These are phyloP conservation scores for Bedellia somnulentella DNA, from an alignment of 2,888 invertebrate genomes.

Conservation along the genomic window DNA sequence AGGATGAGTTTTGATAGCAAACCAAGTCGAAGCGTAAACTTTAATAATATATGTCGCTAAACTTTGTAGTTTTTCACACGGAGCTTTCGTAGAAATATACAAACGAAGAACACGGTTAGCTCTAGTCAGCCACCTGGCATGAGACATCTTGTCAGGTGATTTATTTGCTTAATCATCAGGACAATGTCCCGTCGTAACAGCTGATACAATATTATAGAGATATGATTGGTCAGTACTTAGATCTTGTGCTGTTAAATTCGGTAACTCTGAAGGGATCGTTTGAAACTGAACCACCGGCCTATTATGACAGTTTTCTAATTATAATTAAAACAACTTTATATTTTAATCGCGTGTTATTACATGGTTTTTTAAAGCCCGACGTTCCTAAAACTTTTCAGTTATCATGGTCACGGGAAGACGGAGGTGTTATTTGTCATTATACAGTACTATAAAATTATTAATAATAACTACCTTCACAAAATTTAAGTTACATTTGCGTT, in stretches of 20 bases:
- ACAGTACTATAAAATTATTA: too few relatives aligned
- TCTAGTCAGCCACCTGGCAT: conserved; percentile 9
- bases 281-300: conserved; percentile 2
- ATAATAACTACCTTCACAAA: too few relatives aligned
- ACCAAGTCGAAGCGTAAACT: conserved; percentile 9
- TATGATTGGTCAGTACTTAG: conserved; percentile 9
- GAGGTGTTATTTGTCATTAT: too few relatives aligned
- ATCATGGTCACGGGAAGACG: too few relatives aligned
- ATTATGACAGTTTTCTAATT: conserved; percentile 1
- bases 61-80: conserved; percentile 6
- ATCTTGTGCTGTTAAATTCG: conserved; percentile 1
- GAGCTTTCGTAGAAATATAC: conserved; percentile 5
- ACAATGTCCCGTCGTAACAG: conserved; percentile 8
- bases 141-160: conserved; percentile 7
- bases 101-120: conserved; percentile 7
- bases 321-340: too few relatives aligned
- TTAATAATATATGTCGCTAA: conserved; percentile 7
- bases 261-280: neutral
- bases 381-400: too few relatives aligned
- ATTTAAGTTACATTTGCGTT: too few relatives aligned
- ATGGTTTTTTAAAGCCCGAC: too few relatives aligned
- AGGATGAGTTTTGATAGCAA: conserved; percentile 7
- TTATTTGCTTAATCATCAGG: conserved; percentile 8
- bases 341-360: too few relatives aligned
- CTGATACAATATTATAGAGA: conserved; percentile 7